These are phyloP conservation scores for Listronotus bonariensis DNA, from an alignment of 1,140 invertebrate species.

Conservation along the genomic window DNA sequence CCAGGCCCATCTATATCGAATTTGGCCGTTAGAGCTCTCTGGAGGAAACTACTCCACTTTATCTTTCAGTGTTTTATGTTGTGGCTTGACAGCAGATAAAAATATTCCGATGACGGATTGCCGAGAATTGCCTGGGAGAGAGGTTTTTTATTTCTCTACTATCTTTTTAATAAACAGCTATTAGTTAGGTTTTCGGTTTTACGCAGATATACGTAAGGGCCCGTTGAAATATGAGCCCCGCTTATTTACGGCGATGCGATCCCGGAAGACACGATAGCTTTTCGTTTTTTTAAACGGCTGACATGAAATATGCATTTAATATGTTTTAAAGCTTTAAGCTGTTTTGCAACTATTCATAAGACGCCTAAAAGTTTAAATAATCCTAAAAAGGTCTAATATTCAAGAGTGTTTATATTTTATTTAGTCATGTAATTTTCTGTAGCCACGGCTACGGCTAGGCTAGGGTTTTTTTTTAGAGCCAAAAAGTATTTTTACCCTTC, in stretches of 20 bases:
- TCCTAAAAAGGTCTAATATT: too few relatives aligned
- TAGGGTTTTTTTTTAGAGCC: too few relatives aligned
- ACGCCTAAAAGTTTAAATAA: too few relatives aligned
- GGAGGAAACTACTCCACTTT: constrained; percentile 52
- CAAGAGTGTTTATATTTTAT: too few relatives aligned
- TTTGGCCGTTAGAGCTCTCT: constrained; percentile 46
- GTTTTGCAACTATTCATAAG: too few relatives aligned
- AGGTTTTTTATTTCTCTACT: constrained; percentile 47
- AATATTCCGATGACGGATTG: constrained; percentile 51
- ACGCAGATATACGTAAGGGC: constrained; percentile 33
- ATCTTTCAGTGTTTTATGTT: constrained; percentile 51
- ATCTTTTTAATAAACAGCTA: constrained; percentile 52
- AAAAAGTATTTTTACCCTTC: too few relatives aligned
- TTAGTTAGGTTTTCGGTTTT: constrained; percentile 47
- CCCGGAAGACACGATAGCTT: constrained; percentile 8
- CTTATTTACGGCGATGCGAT: constrained; percentile 13
- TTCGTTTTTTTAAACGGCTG: neutral
- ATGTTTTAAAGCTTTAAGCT: too few relatives aligned
- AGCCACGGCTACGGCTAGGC: too few relatives aligned
- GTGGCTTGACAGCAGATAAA: constrained; percentile 51
- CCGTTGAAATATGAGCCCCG: constrained; percentile 41
- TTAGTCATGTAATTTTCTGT: too few relatives aligned
- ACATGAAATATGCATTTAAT: too few relatives aligned
- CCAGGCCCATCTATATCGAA: constrained; percentile 47
- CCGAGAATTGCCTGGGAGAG: constrained; percentile 44